Evolutionary conservation across 2,113 vertebrate species (phyloP).

Genomic region (Dasyurus viverrinus): DNA sequence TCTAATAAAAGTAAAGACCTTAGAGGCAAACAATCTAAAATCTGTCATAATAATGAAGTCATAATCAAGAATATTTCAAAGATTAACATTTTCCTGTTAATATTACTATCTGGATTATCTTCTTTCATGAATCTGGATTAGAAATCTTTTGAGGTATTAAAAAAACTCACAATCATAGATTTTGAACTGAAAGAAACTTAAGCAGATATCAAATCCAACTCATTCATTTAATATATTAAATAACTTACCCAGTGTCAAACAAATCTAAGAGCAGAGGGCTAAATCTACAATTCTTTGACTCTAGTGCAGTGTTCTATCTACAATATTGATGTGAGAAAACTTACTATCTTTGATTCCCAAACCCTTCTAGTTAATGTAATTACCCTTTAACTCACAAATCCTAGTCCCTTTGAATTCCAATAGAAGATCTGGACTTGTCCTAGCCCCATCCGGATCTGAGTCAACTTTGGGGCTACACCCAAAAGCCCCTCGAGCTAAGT

Average conservation of each 20-base stretch:
- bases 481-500: too few species aligned
- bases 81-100: conserved; percentile 18
- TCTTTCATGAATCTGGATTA: conserved; percentile 41
- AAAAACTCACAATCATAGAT: neutral
- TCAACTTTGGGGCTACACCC: too few species aligned
- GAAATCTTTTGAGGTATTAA: conserved; percentile 42
- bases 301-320: neutral
- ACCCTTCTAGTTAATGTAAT: too few species aligned
- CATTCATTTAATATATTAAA: neutral
- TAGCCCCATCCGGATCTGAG: too few species aligned
- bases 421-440: too few species aligned
- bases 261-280: neutral
- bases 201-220: neutral
- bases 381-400: too few species aligned
- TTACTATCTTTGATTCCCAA: too few species aligned
- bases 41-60: neutral
- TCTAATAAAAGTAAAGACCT: neutral
- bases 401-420: too few species aligned
- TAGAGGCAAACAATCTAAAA: neutral
- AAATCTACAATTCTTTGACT: neutral
- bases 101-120: neutral
- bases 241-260: neutral
- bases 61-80: neutral
- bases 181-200: neutral
- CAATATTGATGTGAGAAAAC: too few species aligned